A percentile compares a stretch with the other conserved stretches of the same genome.
Evolutionary conservation across 2,888 invertebrate genomes (phyloP).

Genomic region (Eledona agricola): DNA sequence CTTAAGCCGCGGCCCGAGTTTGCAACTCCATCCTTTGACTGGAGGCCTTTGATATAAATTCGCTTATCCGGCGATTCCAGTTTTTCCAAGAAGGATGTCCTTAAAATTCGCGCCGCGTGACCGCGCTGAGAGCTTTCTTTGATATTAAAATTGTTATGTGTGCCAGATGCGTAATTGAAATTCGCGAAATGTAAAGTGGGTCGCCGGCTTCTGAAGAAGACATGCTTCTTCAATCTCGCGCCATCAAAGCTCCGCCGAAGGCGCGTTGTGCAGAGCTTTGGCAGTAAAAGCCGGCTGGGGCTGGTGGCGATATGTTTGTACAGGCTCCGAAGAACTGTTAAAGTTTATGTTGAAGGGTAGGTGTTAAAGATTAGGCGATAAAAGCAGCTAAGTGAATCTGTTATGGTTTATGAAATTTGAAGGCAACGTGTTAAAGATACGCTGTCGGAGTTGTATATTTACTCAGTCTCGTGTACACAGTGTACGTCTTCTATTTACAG

Average conservation of each 20-base stretch:
- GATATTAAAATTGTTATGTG: conserved; percentile 36
- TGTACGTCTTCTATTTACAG: conserved; percentile 46
- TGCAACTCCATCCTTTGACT: conserved; percentile 40
- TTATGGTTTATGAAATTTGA: conserved; percentile 45
- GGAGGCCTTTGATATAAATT: conserved; percentile 34
- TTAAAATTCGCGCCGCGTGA: conserved; percentile 34
- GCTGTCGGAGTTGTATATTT: conserved; percentile 47
- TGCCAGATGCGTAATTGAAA: too few relatives aligned
- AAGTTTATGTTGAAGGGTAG: conserved; percentile 41
- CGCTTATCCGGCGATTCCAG: conserved; percentile 31
- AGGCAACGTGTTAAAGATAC: conserved; percentile 49
- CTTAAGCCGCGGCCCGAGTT: conserved; percentile 25
- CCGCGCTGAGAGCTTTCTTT: conserved; percentile 25
- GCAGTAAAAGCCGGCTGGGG: conserved; percentile 25
- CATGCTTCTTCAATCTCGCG: conserved; percentile 21
- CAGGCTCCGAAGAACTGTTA: conserved; percentile 41
- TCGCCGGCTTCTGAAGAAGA: conserved; percentile 22
- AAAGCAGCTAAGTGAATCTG: conserved; percentile 41
- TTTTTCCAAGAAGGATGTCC: conserved; percentile 22
- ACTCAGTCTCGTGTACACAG: conserved; percentile 46
- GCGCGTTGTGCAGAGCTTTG: conserved; percentile 27
- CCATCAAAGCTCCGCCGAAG: conserved; percentile 27
- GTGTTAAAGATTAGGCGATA: conserved; percentile 42
- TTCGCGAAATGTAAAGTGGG: conserved; percentile 23
- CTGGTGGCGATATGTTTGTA: conserved; percentile 41